Base-by-base conservation (phyloP, 2,797 vertebrate genomes). In the Petrocephalus schoutedeni region DNA sequence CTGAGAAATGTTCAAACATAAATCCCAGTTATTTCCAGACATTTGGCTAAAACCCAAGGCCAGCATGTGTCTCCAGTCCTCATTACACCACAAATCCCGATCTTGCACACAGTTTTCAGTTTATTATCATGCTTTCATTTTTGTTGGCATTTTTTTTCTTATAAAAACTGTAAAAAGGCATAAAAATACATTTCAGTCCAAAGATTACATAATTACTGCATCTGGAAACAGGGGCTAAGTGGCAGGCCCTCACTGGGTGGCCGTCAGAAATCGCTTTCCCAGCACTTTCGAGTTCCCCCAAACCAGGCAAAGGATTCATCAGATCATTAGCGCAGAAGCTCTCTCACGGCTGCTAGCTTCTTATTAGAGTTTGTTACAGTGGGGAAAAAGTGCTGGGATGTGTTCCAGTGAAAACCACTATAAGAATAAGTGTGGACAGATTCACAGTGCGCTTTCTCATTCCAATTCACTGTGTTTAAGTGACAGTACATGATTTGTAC, bases 151-250 rank as follows among this genome's bases (percentile, higher is more conserved):
- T 67, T 54, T 9, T 77, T 58, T 54, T 85, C 19, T 45, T 80
- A 90, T 86, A 89, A 82, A 83, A 87, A 45, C 86, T 89, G 89
- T 89, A 28, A 14, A 14, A 28, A 88, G 19, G 54, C 14, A 71
- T 86, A 41, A 89, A 87, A 57, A 32, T 83, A 56, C 45, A 21
- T 3, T 21, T 89, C 14, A 86, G 9, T 45, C 85, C 0, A 88
- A n/a, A 87, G 87, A 88, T 87, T 45, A 49, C n/a, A 89, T 87
- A 54, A 89, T 88, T 71, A 74, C 86, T 51, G 32, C 32, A 7
- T 57, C 87, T 23, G 7, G 53, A 54, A 23, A 86, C 54, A 28
- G 41, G 23, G 21, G 80, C 41, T 83, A 54, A 83, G 3, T 28
- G 80, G 51, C 21, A 83, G 80, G 21, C 19, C 45, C 8, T 83